Percentiles rank a stretch among this genome's conserved stretches.
Evolutionary conservation across 1,140 invertebrate genomes (phyloP).

Genomic region (Phocides pigmalion): DNA sequence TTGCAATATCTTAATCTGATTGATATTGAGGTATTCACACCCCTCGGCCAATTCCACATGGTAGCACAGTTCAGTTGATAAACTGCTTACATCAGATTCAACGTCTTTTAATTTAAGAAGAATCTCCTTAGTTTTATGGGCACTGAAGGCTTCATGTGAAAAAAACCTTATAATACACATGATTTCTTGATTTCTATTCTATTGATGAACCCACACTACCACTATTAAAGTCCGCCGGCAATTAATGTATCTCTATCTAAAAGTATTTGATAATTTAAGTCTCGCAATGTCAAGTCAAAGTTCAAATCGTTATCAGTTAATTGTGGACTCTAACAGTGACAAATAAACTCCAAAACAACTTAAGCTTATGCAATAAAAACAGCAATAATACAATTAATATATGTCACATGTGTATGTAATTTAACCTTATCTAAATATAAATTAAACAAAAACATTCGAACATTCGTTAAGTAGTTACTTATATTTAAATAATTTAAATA

Average conservation of each 20-base stretch:
- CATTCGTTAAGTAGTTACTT: no score
- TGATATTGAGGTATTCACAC: slow-evolving; percentile 76
- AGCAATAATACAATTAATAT: slow-evolving; percentile 29
- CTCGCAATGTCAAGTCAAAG: slow-evolving; percentile 77
- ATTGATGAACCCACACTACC: slow-evolving; percentile 14
- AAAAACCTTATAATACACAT: slow-evolving; percentile 80
- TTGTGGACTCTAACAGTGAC: slow-evolving; percentile 52
- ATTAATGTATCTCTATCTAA: slow-evolving; percentile 32
- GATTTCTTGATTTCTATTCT: slow-evolving; percentile 5
- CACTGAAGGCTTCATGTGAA: slow-evolving; percentile 72
- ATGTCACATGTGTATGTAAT: no score
- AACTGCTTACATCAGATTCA: slow-evolving; percentile 68
- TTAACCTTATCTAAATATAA: slow-evolving; percentile 4
- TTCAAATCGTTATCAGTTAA: slow-evolving; percentile 56
- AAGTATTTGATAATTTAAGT: slow-evolving; percentile 43
- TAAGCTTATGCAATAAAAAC: slow-evolving; percentile 74
- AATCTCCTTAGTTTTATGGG: slow-evolving; percentile 76
- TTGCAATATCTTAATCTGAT: slow-evolving; percentile 85
- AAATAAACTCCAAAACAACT: slow-evolving; percentile 59
- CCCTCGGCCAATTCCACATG: slow-evolving; percentile 87
- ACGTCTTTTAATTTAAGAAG: slow-evolving; percentile 68
- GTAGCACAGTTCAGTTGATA: slow-evolving; percentile 91
- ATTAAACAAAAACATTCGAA: no score
- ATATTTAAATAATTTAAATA: no score
- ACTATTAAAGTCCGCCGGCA: slow-evolving; percentile 23